phyloP scores from a whole-genome alignment of 2,797 vertebrate species.

The Florisuga fusca region DNA sequence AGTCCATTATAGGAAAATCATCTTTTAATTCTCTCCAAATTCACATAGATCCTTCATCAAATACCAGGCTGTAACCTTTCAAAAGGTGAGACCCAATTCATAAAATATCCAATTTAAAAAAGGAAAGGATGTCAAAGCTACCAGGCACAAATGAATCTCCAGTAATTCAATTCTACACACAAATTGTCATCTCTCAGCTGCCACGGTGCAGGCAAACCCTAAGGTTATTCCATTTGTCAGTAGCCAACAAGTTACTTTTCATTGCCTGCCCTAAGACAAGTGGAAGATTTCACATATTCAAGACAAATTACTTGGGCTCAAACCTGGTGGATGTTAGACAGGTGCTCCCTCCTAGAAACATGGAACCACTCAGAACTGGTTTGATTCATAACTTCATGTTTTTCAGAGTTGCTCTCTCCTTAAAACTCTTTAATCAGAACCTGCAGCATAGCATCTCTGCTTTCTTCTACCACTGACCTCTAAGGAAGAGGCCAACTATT shows the following conservation, averaged over 20 bases:
- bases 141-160: neutral
- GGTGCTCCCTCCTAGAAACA: neutral
- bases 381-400: neutral
- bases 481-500: neutral
- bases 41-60: neutral
- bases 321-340: neutral
- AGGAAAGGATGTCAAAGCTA: neutral
- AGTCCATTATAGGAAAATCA: neutral
- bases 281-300: neutral
- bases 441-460: neutral
- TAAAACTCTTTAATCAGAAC: neutral
- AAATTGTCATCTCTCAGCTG: neutral
- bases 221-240: neutral
- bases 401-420: neutral
- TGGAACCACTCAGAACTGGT: neutral
- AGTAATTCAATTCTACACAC: neutral
- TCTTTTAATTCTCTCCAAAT: neutral
- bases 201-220: neutral
- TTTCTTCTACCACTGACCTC: neutral
- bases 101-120: neutral
- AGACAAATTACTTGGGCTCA: neutral
- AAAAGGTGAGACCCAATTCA: neutral
- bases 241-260: neutral
- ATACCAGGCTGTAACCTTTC: neutral
- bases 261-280: neutral